Base-by-base conservation (phyloP, 2,888 invertebrate species). In the Globia sparganii region DNA sequence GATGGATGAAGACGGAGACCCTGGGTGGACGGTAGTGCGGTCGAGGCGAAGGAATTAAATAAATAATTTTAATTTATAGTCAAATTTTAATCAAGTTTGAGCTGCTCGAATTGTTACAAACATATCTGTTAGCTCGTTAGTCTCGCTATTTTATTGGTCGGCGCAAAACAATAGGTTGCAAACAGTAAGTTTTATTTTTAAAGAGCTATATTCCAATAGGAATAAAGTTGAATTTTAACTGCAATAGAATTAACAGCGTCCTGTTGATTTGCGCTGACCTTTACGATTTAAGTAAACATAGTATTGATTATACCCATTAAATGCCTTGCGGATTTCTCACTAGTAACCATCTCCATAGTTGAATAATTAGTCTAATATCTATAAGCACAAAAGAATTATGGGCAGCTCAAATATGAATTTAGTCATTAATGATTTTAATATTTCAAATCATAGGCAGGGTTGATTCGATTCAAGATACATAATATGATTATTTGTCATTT, bases 21-120 rank as follows among this genome's bases (percentile, higher is more conserved):
- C 97, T 0, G 98, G 97, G n/a, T 98, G 98, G 98, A 97, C 97
- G 25, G 97, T 97, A 72, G 97, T 98, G 0, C 95, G 96, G 86
- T 93, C 96, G 18, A 94, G 96, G 84, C 96, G 97, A 91, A 95
- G 95, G 94, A 96, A 97, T 95, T 97, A 93, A 93, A 86, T 65
- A 49, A 66, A 74, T 73, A n/a, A 34, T 79, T n/a, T 65, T 73
- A 71, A 56, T 72, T 66, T 61, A 65, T 80, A 75, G 77, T 67
- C 15, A n/a, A 69, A 68, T 72, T 37, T 78, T 56, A 15, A 67
- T 77, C 25, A 80, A 9, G 11, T 84, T 74, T 84, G 77, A 81
- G 84, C 81, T 88, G 70, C 79, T 86, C 18, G 13, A n/a, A 73
- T 65, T 71, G 28, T 59, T 62, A 74, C 25, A 53, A 61, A 86